phyloP scores from a whole-genome alignment of 1,140 invertebrate species.

The Araneus ventricosus region DNA sequence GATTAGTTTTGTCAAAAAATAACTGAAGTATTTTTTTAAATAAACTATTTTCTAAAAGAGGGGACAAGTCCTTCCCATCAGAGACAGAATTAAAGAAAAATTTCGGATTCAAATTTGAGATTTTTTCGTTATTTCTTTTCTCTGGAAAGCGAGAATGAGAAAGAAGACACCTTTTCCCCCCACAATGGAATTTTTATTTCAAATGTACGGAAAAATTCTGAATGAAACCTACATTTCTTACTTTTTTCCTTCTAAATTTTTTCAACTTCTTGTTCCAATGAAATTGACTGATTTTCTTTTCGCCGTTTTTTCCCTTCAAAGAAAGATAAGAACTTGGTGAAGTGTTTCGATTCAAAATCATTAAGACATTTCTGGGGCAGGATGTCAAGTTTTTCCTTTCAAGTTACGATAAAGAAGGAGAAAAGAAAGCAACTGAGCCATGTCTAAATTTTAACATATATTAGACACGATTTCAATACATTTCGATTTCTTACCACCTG shows the following conservation, averaged over 20 bases:
- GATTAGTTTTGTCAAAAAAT: too few species aligned
- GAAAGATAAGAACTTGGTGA: neutral
- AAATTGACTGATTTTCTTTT: neutral
- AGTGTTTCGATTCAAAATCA: neutral
- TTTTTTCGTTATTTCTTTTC: neutral
- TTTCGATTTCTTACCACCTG: neutral
- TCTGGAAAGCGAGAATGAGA: neutral
- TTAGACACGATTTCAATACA: conserved; percentile 8
- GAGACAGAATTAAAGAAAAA: neutral
- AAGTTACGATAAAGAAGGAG: neutral
- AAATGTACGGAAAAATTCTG: neutral
- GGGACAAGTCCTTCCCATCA: neutral
- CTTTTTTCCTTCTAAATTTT: neutral
- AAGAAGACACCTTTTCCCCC: neutral
- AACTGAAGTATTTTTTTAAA: too few species aligned
- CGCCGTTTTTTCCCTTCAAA: neutral
- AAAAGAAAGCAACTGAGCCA: neutral
- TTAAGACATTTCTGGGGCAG: neutral
- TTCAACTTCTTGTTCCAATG: neutral
- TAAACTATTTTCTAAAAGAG: neutral
- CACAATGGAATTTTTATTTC: neutral
- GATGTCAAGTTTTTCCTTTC: neutral
- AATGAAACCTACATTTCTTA: neutral
- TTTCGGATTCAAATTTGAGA: neutral
- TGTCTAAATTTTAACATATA: conserved; percentile 32